phyloP scores from a whole-genome alignment of 2,113 vertebrate genomes.

The Recurvirostra avosetta region DNA sequence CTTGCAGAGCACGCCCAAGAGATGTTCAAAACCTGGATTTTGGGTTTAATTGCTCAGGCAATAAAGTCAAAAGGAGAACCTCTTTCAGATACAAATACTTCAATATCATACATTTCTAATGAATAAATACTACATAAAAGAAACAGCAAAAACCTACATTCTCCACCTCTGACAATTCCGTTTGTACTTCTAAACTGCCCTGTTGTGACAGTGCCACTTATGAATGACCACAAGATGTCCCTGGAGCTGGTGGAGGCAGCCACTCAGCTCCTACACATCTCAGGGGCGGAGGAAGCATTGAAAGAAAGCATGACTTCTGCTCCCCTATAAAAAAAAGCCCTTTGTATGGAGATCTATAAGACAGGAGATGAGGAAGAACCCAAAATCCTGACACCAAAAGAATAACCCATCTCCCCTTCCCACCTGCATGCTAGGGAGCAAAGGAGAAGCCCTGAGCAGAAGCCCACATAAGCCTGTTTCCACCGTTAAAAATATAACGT shows the following conservation, averaged over 20 bases:
- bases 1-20: neutral
- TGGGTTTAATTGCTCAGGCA: neutral
- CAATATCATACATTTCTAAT: neutral
- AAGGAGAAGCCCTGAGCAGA: neutral
- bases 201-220: neutral
- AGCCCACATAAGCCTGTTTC: neutral
- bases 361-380: neutral
- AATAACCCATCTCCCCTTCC: neutral
- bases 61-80: neutral
- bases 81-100: neutral
- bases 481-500: neutral
- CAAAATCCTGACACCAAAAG: neutral
- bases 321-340: neutral
- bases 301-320: neutral
- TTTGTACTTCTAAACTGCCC: neutral
- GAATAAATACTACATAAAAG: neutral
- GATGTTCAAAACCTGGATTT: neutral
- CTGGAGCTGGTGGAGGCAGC: neutral
- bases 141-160: neutral
- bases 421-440: neutral
- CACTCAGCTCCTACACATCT: neutral
- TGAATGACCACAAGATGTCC: neutral
- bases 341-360: neutral
- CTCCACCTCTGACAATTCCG: neutral
- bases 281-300: accelerated